A percentile compares a stretch with the other conserved stretches of the same genome.
phyloP scores from a whole-genome alignment of 2,113 vertebrate species.

The Nibea albiflora region DNA sequence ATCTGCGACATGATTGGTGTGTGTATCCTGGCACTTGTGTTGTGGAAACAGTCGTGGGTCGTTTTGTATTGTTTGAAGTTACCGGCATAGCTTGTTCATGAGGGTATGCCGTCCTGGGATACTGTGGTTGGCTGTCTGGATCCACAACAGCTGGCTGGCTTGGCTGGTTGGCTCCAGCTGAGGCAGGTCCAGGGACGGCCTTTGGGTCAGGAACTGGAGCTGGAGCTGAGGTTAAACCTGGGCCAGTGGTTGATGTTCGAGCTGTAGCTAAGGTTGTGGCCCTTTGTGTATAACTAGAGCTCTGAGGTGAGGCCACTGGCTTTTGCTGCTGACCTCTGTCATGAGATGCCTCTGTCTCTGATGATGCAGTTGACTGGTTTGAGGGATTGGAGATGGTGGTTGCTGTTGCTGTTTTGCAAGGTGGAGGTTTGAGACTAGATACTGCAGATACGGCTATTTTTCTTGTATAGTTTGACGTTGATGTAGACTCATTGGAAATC shows the following conservation, averaged over 20 bases:
- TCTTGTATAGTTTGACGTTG: slow-evolving; percentile 71
- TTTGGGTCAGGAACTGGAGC: slow-evolving; percentile 28
- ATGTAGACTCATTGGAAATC: slow-evolving; percentile 68
- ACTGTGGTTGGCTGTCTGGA: slow-evolving; percentile 57
- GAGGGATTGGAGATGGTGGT: slow-evolving; percentile 45
- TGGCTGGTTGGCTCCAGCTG: slow-evolving; percentile 46
- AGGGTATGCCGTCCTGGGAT: slow-evolving; percentile 40
- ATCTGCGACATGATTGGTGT: slow-evolving; percentile 52
- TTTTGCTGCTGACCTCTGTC: slow-evolving; percentile 59
- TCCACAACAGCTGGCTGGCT: slow-evolving; percentile 56
- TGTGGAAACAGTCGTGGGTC: slow-evolving; percentile 52
- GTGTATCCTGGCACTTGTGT: slow-evolving; percentile 66
- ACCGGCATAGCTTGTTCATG: slow-evolving; percentile 52
- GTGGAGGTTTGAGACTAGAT: slow-evolving; percentile 80
- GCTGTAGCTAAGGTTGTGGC: slow-evolving; percentile 48
- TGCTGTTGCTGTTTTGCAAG: slow-evolving; percentile 70
- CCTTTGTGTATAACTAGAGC: slow-evolving; percentile 66
- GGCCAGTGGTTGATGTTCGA: slow-evolving; percentile 23
- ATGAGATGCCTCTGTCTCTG: slow-evolving; percentile 50
- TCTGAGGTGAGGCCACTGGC: slow-evolving; percentile 45
- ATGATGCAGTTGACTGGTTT: slow-evolving; percentile 41
- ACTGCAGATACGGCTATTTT: slow-evolving; percentile 79
- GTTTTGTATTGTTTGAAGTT: slow-evolving; percentile 63
- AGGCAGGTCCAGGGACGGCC: slow-evolving; percentile 19
- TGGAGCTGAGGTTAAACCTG: slow-evolving; percentile 37